phyloP scores from a whole-genome alignment of 2,797 vertebrate species.

The Xiphophorus birchmanni region DNA sequence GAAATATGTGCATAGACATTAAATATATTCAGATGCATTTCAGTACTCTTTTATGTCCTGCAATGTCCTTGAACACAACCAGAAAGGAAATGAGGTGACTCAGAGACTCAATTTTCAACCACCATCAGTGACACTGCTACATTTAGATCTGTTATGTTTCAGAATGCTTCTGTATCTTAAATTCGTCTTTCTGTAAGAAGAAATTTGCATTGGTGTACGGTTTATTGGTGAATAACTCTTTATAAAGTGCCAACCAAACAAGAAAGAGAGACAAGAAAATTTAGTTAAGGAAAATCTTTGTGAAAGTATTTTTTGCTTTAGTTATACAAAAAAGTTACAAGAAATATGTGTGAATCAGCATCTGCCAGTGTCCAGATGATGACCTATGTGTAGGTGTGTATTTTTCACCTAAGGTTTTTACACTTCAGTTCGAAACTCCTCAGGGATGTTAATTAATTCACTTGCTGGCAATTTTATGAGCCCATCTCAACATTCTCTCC shows the following conservation, averaged over 20 bases:
- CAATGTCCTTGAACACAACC: background rate
- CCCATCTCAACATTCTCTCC: background rate
- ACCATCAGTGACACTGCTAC: background rate
- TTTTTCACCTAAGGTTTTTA: background rate
- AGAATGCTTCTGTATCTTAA: background rate
- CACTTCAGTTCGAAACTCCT: background rate
- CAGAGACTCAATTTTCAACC: background rate
- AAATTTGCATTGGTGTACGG: background rate
- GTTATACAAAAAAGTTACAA: background rate
- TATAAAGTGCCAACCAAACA: background rate
- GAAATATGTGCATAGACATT: background rate
- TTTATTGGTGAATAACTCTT: background rate
- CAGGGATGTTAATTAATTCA: conserved; percentile 2
- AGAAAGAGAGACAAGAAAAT: background rate
- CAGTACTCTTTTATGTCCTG: background rate
- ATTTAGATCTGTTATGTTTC: background rate
- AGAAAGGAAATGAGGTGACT: background rate
- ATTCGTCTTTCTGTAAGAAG: background rate
- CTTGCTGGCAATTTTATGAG: background rate
- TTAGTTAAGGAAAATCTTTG: background rate
- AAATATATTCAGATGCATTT: background rate
- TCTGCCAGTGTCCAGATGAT: background rate
- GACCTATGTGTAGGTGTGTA: background rate
- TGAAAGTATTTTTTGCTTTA: background rate
- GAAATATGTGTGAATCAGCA: background rate